Percentiles rank a stretch among this genome's conserved stretches.
These are phyloP conservation scores for Mesaphorura yosii DNA, from an alignment of 1,140 invertebrate genomes.

Conservation along the genomic window DNA sequence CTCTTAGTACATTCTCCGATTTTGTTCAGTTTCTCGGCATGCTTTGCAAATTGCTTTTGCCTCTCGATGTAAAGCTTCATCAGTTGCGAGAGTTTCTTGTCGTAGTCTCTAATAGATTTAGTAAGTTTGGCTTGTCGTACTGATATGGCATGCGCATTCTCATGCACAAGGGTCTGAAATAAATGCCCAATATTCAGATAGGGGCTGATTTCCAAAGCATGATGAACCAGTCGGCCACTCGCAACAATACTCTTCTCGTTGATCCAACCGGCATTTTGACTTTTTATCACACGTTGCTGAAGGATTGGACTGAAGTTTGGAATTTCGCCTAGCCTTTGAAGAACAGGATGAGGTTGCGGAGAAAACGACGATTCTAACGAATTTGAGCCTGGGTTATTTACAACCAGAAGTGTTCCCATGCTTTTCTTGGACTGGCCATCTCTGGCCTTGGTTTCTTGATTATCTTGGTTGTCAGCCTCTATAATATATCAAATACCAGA, in stretches of 20 bases:
- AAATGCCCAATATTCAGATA: conserved; percentile 12
- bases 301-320: conserved; percentile 21
- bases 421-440: not conserved
- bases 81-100: conserved; percentile 56
- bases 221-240: no score
- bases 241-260: conserved; percentile 12
- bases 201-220: conserved; percentile 10
- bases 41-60: conserved; percentile 68
- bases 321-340: conserved; percentile 12
- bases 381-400: conserved; percentile 4
- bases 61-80: conserved; percentile 57
- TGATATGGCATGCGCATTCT: not conserved
- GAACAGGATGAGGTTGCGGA: conserved; percentile 6
- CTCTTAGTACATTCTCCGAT: conserved; percentile 63
- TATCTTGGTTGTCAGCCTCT: no score
- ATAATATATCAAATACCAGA: no score
- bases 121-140: conserved; percentile 13
- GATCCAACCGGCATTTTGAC: conserved; percentile 6
- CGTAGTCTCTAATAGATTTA: conserved; percentile 37
- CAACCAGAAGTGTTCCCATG: conserved; percentile 20
- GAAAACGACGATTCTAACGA: not conserved
- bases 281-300: conserved; percentile 13
- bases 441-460: not conserved
- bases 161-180: conserved; percentile 7
- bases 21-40: conserved; percentile 71